Base-by-base conservation (phyloP, 2,113 vertebrate species). In the Gnathonemus echidnorhynchus region DNA sequence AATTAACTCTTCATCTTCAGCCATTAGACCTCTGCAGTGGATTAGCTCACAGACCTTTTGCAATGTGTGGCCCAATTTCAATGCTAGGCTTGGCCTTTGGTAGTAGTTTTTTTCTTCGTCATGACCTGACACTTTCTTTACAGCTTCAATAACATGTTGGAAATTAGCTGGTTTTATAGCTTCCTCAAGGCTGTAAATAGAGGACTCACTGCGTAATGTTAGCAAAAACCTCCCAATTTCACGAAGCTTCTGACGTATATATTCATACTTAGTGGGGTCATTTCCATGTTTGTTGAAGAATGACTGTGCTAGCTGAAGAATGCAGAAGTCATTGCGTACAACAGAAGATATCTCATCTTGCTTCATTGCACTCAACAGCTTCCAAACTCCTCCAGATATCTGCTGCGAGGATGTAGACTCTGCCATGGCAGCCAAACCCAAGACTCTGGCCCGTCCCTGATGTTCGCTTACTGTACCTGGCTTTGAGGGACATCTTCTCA, bases 41-140 rank as follows among this genome's bases (percentile, higher is more conserved):
- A 92, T 13, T 2, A 92, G 91, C 86, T 94, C 91, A 10, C 90
- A 31, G 3, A 92, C 62, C 50, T 92, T 93, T 1, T 92, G 85
- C 5, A 90, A 89, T 17, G 87, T 84, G 56, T 91, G 90, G 9
- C 83, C 92, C 39, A 90, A 62, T 27, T 91, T 92, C 10, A 92
- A 42, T 21, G 91, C 87, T 46, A 91, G 84, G 90, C 89, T 92
- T 90, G 90, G 91, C 42, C 50, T 91, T 24, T 48, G 58, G 62
- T 89, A 91, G 27, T 39, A 77, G 56, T 86, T 49, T 2, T 83
- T 91, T 86, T 87, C 80, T 19, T 89, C 90, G 39, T 90, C 88
- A 90, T 45, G 88, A 3, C 90, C 89, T 56, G 89, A 83, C 17
- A 91, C 89, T 87, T 58, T 21, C 89, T 87, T 58, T 2, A n/a